Percentiles rank a stretch among this genome's conserved stretches.
These are phyloP conservation scores for Mythimna vitellina DNA, from an alignment of 2,888 invertebrate genomes.

Conservation along the genomic window DNA sequence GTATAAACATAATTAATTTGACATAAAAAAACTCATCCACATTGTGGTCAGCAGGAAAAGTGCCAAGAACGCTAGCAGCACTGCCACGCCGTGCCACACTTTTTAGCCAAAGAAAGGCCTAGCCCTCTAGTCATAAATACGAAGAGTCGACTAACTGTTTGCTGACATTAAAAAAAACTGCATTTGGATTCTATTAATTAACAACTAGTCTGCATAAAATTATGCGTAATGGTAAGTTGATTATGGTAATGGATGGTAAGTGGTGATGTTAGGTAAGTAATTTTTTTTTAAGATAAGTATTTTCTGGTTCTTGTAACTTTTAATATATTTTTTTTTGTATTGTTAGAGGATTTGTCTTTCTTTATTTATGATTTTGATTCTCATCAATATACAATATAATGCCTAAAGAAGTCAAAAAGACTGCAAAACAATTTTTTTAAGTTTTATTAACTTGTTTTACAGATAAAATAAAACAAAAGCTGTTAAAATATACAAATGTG, in stretches of 20 bases:
- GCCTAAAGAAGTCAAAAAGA: not conserved
- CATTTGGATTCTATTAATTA: too few species aligned
- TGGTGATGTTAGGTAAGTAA: conserved; percentile 4
- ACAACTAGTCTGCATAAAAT: conserved; percentile 63
- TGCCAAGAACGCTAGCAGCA: too few species aligned
- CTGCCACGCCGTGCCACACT: too few species aligned
- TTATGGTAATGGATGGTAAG: not conserved
- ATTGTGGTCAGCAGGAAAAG: too few species aligned
- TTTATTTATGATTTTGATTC: not conserved
- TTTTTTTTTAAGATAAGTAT: not conserved
- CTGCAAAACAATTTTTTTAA: not conserved
- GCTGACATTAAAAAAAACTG: too few species aligned
- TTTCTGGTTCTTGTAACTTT: too few species aligned
- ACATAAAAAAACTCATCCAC: too few species aligned
- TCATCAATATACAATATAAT: not conserved
- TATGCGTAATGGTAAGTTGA: conserved; percentile 41
- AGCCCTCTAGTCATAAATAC: too few species aligned
- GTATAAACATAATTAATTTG: too few species aligned
- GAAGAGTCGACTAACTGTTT: too few species aligned
- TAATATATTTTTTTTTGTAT: not conserved
- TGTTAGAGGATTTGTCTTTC: not conserved
- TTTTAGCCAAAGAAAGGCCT: too few species aligned
- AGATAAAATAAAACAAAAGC: conserved; percentile 29
- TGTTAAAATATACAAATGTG: conserved; percentile 9
- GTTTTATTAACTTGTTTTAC: conserved; percentile 21